Evolutionary conservation across 2,888 invertebrate species (phyloP).

Genomic region (Exocentrus adspersus): DNA sequence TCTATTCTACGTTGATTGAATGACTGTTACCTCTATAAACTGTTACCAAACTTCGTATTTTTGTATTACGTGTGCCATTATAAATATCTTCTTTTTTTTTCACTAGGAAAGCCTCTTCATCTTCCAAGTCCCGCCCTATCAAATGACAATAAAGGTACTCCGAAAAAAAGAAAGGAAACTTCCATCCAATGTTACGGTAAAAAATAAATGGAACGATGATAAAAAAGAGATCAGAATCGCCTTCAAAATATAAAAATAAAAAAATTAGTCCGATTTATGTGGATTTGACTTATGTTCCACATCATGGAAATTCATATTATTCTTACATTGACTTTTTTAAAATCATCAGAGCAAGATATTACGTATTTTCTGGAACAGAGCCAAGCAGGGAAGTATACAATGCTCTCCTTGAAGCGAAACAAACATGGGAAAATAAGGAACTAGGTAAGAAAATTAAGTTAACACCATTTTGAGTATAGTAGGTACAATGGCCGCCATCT

Average conservation of each 20-base stretch:
- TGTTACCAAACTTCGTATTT: too few relatives aligned
- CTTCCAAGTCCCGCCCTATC: slow-evolving; percentile 84
- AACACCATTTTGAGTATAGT: too few relatives aligned
- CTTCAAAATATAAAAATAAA: slow-evolving; percentile 71
- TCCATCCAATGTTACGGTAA: slow-evolving; percentile 69
- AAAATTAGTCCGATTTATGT: slow-evolving; percentile 82
- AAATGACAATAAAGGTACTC: slow-evolving; percentile 75
- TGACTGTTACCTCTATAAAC: too few relatives aligned
- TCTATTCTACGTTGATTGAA: neutral
- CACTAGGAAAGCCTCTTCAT: slow-evolving; percentile 81
- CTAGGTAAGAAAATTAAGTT: slow-evolving; percentile 86
- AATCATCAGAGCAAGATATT: slow-evolving; percentile 90
- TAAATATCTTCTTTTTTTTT: too few relatives aligned
- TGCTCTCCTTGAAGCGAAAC: slow-evolving; percentile 93
- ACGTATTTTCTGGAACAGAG: slow-evolving; percentile 95
- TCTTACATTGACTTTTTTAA: slow-evolving; percentile 96
- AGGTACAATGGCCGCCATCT: too few relatives aligned
- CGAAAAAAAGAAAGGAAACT: slow-evolving; percentile 78
- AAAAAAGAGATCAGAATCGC: slow-evolving; percentile 78
- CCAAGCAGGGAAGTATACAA: slow-evolving; percentile 95
- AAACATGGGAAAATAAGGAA: slow-evolving; percentile 95
- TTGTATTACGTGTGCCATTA: too few relatives aligned
- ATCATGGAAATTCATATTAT: slow-evolving; percentile 94
- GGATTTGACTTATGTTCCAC: slow-evolving; percentile 95
- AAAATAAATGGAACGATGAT: slow-evolving; percentile 79